phyloP scores from a whole-genome alignment of 2,113 vertebrate genomes.

The Atrichornis clamosus region DNA sequence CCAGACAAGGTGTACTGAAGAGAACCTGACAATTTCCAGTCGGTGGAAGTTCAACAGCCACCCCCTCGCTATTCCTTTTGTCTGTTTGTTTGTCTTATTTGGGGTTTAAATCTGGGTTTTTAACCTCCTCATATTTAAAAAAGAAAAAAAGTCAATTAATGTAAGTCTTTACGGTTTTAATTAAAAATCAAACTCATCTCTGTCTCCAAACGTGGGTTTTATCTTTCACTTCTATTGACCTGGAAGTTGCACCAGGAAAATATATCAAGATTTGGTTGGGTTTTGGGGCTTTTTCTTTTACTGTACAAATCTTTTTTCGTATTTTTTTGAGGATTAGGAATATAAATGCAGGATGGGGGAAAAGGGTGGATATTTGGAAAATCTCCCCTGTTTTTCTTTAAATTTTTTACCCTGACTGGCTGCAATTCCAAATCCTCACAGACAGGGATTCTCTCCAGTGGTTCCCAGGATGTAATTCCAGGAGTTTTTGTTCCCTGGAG shows the following conservation, averaged over 20 bases:
- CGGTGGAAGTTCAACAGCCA: too few relatives aligned
- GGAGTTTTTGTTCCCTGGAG: not conserved
- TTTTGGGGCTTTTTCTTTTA: not conserved
- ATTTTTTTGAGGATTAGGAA: not conserved
- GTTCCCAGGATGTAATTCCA: not conserved
- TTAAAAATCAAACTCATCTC: not conserved
- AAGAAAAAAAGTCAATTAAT: not conserved
- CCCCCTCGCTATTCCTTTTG: not conserved
- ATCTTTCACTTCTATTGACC: not conserved
- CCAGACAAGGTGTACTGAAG: not conserved
- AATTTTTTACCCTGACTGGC: not conserved
- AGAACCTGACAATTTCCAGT: not conserved
- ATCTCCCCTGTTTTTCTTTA: not conserved
- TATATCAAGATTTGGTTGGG: not conserved
- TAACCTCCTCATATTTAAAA: not conserved
- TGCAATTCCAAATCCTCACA: not conserved
- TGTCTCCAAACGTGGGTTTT: not conserved
- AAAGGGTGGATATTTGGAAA: not conserved
- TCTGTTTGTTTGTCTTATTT: not conserved
- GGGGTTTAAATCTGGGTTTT: too few relatives aligned
- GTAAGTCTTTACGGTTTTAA: not conserved
- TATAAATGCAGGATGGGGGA: not conserved
- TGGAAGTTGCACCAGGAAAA: not conserved
- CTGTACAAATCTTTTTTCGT: not conserved
- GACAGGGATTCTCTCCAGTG: not conserved